Evolutionary conservation across 2,797 vertebrate species (phyloP).

Genomic region (Antrozous pallidus): DNA sequence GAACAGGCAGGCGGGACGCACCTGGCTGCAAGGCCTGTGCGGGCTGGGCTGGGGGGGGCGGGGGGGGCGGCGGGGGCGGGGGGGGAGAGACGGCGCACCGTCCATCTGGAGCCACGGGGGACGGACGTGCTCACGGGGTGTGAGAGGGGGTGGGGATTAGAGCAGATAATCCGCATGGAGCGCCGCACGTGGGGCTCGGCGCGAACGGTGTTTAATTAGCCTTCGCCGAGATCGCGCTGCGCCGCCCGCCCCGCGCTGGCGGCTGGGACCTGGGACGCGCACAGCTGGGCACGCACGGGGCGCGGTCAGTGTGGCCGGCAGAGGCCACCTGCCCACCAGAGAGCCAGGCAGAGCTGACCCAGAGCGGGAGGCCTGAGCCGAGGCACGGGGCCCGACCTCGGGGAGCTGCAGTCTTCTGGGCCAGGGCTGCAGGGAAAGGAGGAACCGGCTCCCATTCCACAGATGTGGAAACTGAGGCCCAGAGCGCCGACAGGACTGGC

Average conservation of each 20-base stretch:
- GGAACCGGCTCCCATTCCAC: background rate
- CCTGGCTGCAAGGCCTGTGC: accelerated
- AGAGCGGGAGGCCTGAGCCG: background rate
- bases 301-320: background rate
- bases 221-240: background rate
- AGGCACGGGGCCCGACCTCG: background rate
- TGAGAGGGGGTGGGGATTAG: background rate
- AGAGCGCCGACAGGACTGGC: background rate
- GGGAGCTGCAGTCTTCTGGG: too few species aligned
- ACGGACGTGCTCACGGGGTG: accelerated
- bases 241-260: too few species aligned
- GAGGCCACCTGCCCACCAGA: background rate
- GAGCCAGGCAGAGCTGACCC: background rate
- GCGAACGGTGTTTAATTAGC: accelerated
- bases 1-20: accelerated
- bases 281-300: background rate
- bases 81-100: background rate
- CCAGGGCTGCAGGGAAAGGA: background rate
- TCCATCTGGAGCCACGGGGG: accelerated
- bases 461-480: too few species aligned
- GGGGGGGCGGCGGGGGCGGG: too few species aligned
- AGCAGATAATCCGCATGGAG: accelerated
- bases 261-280: background rate
- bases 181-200: accelerated
- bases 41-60: too few species aligned